Percentiles rank a stretch among this genome's conserved stretches.
Conservation (phyloP, 2,888 invertebrate species). For the Gibbula magus region DNA sequence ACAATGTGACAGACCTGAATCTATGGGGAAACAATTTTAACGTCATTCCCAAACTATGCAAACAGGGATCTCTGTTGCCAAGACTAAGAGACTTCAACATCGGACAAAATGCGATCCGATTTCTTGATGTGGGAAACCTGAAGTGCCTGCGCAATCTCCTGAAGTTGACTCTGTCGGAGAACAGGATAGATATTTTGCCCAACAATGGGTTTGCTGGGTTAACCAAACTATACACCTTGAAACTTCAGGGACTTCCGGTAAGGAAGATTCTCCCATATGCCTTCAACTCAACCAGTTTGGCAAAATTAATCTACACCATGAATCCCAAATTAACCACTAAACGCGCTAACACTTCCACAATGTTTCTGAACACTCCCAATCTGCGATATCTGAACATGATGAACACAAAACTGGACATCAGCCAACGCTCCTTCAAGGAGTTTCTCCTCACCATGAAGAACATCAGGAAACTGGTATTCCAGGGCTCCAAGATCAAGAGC, state of each 20-base stretch:
- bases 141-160: constrained; percentile 6
- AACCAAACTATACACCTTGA: background rate
- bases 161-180: background rate
- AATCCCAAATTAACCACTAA: background rate
- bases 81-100: background rate
- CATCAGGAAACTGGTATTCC: background rate
- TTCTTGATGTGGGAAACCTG: background rate
- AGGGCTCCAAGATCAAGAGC: background rate
- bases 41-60: background rate
- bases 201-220: constrained; percentile 5
- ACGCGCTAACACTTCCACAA: background rate
- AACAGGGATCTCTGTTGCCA: background rate
- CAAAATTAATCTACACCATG: background rate
- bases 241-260: background rate
- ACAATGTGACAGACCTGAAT: background rate
- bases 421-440: background rate
- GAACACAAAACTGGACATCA: background rate
- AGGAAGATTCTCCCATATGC: background rate
- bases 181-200: background rate
- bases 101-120: background rate
- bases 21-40: background rate
- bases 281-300: constrained; percentile 10
- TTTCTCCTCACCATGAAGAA: background rate
- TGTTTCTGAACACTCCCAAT: background rate
- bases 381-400: background rate